Percentiles rank a stretch among this genome's conserved stretches.
Conservation (phyloP, 2,113 vertebrate genomes). For the Tamias sibiricus region DNA sequence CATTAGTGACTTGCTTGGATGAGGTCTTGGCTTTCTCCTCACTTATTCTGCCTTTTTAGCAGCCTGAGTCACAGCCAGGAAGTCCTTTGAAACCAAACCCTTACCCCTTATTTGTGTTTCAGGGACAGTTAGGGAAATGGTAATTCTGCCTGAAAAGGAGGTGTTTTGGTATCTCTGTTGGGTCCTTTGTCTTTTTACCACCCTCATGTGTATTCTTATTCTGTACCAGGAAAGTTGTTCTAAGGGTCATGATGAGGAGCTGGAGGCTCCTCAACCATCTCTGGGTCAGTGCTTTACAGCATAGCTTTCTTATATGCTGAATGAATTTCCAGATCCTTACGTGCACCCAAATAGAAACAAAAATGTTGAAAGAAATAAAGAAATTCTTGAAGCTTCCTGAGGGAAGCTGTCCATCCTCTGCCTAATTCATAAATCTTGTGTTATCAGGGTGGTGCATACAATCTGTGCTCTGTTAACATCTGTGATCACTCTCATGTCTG, state of each 20-base stretch:
- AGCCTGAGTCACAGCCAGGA: constrained; percentile 58
- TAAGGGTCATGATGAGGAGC: background rate
- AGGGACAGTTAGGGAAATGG: constrained; percentile 44
- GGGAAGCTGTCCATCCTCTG: background rate
- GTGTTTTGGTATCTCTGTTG: background rate
- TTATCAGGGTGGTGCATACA: too few species aligned
- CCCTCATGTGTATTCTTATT: background rate
- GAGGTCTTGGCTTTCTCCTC: constrained; percentile 50
- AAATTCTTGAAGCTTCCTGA: background rate
- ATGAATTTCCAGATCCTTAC: constrained; percentile 10
- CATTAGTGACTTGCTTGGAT: constrained; percentile 52
- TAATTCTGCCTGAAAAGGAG: constrained; percentile 5
- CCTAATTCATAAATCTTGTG: background rate
- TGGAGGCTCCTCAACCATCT: background rate
- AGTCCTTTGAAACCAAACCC: constrained; percentile 65
- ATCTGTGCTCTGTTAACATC: background rate
- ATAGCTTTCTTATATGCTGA: background rate
- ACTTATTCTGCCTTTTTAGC: constrained; percentile 56
- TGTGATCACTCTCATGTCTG: background rate
- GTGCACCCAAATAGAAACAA: background rate
- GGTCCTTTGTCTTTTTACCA: background rate
- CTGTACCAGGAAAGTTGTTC: background rate
- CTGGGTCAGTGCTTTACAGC: background rate
- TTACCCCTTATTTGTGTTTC: constrained; percentile 57
- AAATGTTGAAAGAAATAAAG: background rate